These are phyloP conservation scores for Xestia ashworthii DNA, from an alignment of 2,888 invertebrate species.

Conservation along the genomic window DNA sequence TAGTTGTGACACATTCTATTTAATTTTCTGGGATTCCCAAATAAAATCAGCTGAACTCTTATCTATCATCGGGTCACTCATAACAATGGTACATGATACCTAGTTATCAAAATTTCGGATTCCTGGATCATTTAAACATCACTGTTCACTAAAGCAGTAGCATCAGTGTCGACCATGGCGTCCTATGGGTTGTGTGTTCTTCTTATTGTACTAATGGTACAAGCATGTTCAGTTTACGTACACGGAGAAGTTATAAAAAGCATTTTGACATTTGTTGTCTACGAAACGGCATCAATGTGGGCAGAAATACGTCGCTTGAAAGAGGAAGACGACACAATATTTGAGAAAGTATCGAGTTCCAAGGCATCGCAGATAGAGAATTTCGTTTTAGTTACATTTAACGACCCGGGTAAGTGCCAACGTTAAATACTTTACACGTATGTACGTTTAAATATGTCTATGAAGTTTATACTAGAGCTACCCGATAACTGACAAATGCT, in stretches of 20 bases:
- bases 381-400: constrained; percentile 81
- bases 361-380: constrained; percentile 78
- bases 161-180: constrained; percentile 46
- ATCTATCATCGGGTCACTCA: constrained; percentile 49
- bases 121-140: constrained; percentile 17
- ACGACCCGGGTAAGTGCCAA: constrained; percentile 79
- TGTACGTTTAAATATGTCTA: no score
- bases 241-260: constrained; percentile 69
- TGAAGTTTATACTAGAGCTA: no score
- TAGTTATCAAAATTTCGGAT: constrained; percentile 34
- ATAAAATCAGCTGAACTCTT: constrained; percentile 41
- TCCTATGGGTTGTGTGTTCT: constrained; percentile 4
- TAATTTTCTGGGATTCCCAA: constrained; percentile 50
- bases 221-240: constrained; percentile 32
- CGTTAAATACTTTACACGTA: not conserved
- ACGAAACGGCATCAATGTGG: constrained; percentile 79
- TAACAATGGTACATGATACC: constrained; percentile 27
- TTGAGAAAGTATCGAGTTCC: constrained; percentile 76
- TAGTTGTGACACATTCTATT: constrained; percentile 9
- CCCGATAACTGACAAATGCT: no score
- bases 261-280: constrained; percentile 81
- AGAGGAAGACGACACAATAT: constrained; percentile 71
- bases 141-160: not conserved
- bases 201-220: constrained; percentile 14
- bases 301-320: constrained; percentile 78